phyloP scores from a whole-genome alignment of 23 tunicate genomes.

The Pegea sp. region DNA sequence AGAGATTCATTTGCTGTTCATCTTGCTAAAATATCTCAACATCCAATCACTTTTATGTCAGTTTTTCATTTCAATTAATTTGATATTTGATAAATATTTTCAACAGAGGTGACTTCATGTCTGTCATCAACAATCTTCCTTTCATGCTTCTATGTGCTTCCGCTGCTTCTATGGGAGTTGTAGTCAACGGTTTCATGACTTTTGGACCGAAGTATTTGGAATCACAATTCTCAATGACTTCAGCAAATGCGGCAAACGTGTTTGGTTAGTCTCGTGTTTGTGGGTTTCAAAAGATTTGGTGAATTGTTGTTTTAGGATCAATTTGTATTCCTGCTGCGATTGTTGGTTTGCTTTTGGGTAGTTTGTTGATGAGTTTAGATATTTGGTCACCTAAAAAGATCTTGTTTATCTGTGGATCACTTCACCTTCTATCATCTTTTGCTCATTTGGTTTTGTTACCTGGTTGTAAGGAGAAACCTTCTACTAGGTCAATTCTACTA shows the following conservation, averaged over 20 bases:
- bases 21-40: too few species aligned
- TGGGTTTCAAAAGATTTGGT: neutral
- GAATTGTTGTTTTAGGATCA: conserved; percentile 12
- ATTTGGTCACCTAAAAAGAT: too few species aligned
- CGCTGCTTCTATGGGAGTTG: conserved; percentile 40
- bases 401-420: too few species aligned
- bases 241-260: conserved; percentile 80
- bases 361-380: conserved; percentile 49
- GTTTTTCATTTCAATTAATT: too few species aligned
- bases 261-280: conserved; percentile 24
- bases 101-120: conserved; percentile 24
- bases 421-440: too few species aligned
- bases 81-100: too few species aligned
- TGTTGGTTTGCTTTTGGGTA: conserved; percentile 59
- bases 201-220: conserved; percentile 83
- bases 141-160: conserved; percentile 40
- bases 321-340: conserved; percentile 69
- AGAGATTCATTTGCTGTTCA: too few species aligned
- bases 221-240: conserved; percentile 51
- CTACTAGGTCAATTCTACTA: too few species aligned
- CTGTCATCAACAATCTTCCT: conserved; percentile 30
- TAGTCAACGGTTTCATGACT: conserved; percentile 61
- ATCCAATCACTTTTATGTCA: too few species aligned
- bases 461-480: too few species aligned
- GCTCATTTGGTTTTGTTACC: too few species aligned